These are phyloP conservation scores for Eciton burchellii DNA, from an alignment of 1,140 invertebrate species.

Conservation along the genomic window DNA sequence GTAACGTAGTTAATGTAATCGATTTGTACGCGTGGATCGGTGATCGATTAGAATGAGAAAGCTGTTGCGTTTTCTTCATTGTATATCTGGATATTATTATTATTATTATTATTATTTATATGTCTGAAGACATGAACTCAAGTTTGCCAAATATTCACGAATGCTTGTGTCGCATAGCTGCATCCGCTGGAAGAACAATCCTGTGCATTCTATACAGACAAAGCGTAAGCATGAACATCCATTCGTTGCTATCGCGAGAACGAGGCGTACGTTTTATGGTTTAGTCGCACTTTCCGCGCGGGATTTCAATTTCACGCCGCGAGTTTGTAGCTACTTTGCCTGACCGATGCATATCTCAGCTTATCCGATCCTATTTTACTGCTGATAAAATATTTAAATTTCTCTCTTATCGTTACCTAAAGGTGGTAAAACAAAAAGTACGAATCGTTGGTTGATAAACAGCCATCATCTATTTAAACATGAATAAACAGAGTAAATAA, in stretches of 20 bases:
- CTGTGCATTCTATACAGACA: not conserved
- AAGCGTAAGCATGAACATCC: conserved; percentile 15
- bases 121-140: not conserved
- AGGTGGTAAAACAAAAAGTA: conserved; percentile 27
- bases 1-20: not conserved
- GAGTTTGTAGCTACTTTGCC: conserved; percentile 45
- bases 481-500: not conserved
- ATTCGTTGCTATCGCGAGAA: conserved; percentile 2
- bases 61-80: not conserved
- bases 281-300: conserved; percentile 16
- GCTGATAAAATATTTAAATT: conserved; percentile 51
- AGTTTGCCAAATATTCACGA: not conserved
- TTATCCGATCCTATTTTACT: conserved; percentile 39
- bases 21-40: too few species aligned
- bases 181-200: not conserved
- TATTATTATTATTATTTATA: not conserved
- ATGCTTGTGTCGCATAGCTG: not conserved
- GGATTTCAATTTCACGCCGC: conserved; percentile 50
- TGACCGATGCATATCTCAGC: conserved; percentile 40
- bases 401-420: not conserved
- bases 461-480: conserved; percentile 21
- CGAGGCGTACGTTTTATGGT: conserved; percentile 2
- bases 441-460: conserved; percentile 6
- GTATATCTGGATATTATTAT: not conserved
- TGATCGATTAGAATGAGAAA: not conserved